Base-by-base conservation (phyloP, 2,888 invertebrate species). In the Coecobrya sp. region DNA sequence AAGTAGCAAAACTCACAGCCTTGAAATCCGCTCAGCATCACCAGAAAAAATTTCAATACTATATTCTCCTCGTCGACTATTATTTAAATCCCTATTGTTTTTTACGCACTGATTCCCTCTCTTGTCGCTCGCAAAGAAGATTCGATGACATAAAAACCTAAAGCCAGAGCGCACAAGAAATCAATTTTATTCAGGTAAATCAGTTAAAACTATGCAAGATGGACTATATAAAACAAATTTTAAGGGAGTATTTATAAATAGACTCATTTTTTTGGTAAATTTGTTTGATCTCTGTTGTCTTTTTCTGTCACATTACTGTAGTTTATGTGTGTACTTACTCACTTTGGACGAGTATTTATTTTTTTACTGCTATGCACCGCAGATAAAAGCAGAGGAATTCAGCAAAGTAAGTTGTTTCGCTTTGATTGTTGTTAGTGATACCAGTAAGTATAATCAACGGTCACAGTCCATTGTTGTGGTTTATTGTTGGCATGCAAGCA, bases 61-160 rank as follows among this genome's bases (percentile, higher is more conserved):
- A 65, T 45, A 55, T 59, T 65, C 85, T 84, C 25, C n/a, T n/a
- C n/a, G n/a, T 22, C n/a, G 45, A 55, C 8, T 30, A 49, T 27
- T 70, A 27, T 73, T 84, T 84, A 76, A 84, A 62, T 79, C 88
- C 52, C 84, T 79, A 92, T 92, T 92, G 92, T 85, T 92, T 85
- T 92, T 92, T 92, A 73, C 86, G 92, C 92, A 89, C 92, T 92
- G 86, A 92, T 92, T 92, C 85, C 16, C 70, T 52, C 49, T 52
- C 49, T 68, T 55, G 68, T 89, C 45, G 68, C 85, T 52, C 36
- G 89, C 45, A 73, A 90, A 84, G 81, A 68, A 87, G 76, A 86
- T 81, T 79, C 49, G 79, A 92, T 92, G 92, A 92, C 92, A 89
- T 86, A 59, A 85, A 88, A 85, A 79, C 85, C 81, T 55, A 85